Percentiles rank a stretch among this genome's conserved stretches.
Evolutionary conservation across 2,888 invertebrate genomes (phyloP).

Genomic region (Ophioninae sp.): DNA sequence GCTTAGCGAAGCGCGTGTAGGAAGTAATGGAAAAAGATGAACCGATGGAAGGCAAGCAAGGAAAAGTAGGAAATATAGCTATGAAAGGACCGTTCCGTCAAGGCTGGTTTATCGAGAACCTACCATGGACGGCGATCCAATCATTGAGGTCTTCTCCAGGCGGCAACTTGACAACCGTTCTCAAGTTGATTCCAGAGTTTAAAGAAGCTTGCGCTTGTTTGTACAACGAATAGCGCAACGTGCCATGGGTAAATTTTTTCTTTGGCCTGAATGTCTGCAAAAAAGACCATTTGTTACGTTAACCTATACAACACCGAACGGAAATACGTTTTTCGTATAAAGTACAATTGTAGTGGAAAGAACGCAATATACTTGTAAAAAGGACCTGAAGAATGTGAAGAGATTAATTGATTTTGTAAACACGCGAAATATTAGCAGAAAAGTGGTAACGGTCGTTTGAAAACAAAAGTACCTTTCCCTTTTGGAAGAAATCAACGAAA

Average conservation of each 20-base stretch:
- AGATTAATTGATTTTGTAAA: not conserved
- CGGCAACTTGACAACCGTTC: constrained; percentile 90
- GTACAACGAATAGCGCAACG: constrained; percentile 92
- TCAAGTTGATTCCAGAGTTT: constrained; percentile 93
- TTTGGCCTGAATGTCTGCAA: constrained; percentile 93
- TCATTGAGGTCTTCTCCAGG: constrained; percentile 92
- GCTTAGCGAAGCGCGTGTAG: too few species aligned
- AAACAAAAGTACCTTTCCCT: constrained; percentile 84
- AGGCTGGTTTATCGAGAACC: constrained; percentile 23
- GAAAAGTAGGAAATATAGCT: too few species aligned
- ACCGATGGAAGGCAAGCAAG: too few species aligned
- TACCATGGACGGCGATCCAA: constrained; percentile 96
- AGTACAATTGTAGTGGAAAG: too few species aligned
- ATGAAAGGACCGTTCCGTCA: too few species aligned
- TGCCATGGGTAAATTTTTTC: constrained; percentile 93
- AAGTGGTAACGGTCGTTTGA: not conserved
- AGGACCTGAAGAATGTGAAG: not conserved
- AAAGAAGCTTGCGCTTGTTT: constrained; percentile 95
- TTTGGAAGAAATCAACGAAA: constrained; percentile 90
- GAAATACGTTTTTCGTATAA: too few species aligned
- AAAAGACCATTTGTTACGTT: not conserved
- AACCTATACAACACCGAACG: not conserved
- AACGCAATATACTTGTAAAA: too few species aligned
- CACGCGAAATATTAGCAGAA: not conserved
- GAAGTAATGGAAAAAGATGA: too few species aligned